phyloP scores from a whole-genome alignment of 2,888 invertebrate genomes.

The Diloba caeruleocephala region DNA sequence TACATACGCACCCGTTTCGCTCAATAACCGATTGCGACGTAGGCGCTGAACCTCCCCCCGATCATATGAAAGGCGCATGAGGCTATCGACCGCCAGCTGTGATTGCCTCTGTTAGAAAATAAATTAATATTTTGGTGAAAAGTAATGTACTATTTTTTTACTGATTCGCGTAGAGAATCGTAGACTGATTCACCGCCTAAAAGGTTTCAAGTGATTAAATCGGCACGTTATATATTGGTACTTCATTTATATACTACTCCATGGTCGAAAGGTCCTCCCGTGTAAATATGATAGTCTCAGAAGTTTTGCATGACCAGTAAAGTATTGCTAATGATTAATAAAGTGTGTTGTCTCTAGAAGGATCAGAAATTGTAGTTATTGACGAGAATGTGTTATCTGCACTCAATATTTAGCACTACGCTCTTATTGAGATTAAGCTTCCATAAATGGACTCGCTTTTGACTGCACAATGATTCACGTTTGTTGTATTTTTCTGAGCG shows the following conservation, averaged over 20 bases:
- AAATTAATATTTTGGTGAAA: too few species aligned
- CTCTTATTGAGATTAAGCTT: slow-evolving; percentile 14
- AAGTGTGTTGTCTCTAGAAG: slow-evolving; percentile 9
- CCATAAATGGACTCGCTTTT: slow-evolving; percentile 22
- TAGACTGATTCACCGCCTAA: too few species aligned
- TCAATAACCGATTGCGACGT: too few species aligned
- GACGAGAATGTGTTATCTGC: slow-evolving; percentile 25
- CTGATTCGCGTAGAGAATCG: too few species aligned
- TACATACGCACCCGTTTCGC: too few species aligned
- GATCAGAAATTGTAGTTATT: slow-evolving; percentile 25
- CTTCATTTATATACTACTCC: slow-evolving; percentile 24
- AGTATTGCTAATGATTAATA: slow-evolving; percentile 30
- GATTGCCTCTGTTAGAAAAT: too few species aligned
- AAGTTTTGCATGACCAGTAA: slow-evolving; percentile 13
- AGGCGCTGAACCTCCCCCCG: too few species aligned
- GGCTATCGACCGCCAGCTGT: too few species aligned
- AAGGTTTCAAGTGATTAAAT: neutral
- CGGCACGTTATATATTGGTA: slow-evolving; percentile 3
- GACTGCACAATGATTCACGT: slow-evolving; percentile 3
- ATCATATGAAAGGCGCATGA: too few species aligned
- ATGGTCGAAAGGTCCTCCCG: slow-evolving; percentile 9
- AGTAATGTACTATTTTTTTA: too few species aligned
- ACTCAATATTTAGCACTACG: slow-evolving; percentile 11
- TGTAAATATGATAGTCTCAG: slow-evolving; percentile 19
- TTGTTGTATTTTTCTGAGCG: neutral